Evolutionary conservation across 1,140 invertebrate genomes (phyloP).

Genomic region (Eulimnadia texana): DNA sequence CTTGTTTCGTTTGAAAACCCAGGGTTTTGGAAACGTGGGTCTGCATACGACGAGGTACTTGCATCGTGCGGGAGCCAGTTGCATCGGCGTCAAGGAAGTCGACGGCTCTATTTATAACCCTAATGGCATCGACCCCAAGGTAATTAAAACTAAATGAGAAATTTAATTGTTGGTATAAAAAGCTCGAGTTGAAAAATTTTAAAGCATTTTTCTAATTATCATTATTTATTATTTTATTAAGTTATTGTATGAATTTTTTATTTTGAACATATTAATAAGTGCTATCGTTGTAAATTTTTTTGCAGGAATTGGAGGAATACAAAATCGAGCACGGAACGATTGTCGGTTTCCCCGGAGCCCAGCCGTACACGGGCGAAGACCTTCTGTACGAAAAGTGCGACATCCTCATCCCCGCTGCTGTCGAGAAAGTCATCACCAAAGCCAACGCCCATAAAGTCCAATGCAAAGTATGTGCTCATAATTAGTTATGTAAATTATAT

Average conservation of each 20-base stretch:
- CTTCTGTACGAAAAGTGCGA: conserved; percentile 91
- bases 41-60: conserved; percentile 94
- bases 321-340: conserved; percentile 80
- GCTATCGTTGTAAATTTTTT: conserved; percentile 21
- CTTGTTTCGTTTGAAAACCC: not conserved
- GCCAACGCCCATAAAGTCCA: conserved; percentile 84
- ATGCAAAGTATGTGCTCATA: conserved; percentile 67
- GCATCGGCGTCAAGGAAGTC: conserved; percentile 86
- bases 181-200: no score
- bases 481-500: not conserved
- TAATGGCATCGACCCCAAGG: conserved; percentile 92
- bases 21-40: conserved; percentile 99
- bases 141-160: no score
- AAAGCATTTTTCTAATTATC: no score
- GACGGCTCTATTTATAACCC: conserved; percentile 86
- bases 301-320: conserved; percentile 64
- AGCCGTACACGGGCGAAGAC: conserved; percentile 70
- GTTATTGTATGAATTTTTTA: not conserved
- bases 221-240: no score
- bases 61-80: conserved; percentile 82
- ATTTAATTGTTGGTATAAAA: no score
- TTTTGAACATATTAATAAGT: not conserved
- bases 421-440: conserved; percentile 91
- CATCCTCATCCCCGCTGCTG: conserved; percentile 92
- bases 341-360: conserved; percentile 74